Evolutionary conservation across 2,113 vertebrate species (phyloP), one percentile per base, ranked within the genome.

Genomic region (Pelmatolapia mariae): DNA sequence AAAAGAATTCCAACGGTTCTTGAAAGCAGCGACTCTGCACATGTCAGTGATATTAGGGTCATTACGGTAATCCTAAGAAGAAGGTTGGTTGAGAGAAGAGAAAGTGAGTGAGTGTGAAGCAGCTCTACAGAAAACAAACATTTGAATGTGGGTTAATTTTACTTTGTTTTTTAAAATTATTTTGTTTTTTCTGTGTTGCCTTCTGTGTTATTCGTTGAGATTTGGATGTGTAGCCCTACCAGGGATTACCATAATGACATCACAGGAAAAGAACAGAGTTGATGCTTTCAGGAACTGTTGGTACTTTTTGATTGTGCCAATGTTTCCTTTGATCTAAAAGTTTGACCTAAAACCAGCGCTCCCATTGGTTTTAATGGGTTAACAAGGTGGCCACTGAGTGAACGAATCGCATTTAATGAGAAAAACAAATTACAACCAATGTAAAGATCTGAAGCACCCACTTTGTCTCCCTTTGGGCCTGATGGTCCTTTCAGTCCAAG

Each of bases 391-490:
- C 43, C 10, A 76, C 43, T 50, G 71, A 76, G 43, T 78, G 73
- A n/a, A 52, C 9, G 0, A 76, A 29, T 76, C 9, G 7, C 22
- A 47, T 29, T 26, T 47, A 71, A 43, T 26, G n/a, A 8, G n/a
- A 57, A 7, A 43, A 45, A 33, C 11, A 63, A 50, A 8, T 52
- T 16, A 12, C 56, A 7, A 43, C 11, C n/a, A 33, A 4, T 4
- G 45, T 13, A 78, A 52, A 78, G 10, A 52, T 52, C 45, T 78
- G 26, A 33, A 33, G 5, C 59, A 86, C 95, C 71, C 90, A 98
- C 98, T 96, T 98, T 98, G 89, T 99, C 98, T 61, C 98, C 98
- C 83, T 98, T 99, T 38, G 86, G 87, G 22, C 98, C 98, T 71
- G 97, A 92, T 4, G 95, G 95, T 57, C 98, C 98, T 82, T 95